Base-by-base conservation (phyloP, 2,888 invertebrate species). In the Drosophila seclusa region DNA sequence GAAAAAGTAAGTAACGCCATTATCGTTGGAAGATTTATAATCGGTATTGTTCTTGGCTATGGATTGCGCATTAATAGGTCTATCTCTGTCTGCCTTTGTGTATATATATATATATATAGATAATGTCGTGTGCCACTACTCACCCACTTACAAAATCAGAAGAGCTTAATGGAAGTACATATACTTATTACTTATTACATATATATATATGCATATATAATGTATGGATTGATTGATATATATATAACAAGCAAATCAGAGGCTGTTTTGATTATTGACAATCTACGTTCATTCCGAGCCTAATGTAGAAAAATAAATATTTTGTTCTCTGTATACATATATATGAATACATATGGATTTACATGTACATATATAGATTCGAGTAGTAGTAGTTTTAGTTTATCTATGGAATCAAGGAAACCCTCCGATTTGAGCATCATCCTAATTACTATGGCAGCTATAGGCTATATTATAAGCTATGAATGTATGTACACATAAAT, bases 361-460 rank as follows among this genome's bases (percentile, higher is more conserved):
- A 27, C 54, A 32, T 42, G 16, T 45, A n/a, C n/a, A 36, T 57
- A n/a, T 34, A 36, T 66, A 24, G 59, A 59, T 66, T 66, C 40
- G 45, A 76, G 40, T 59, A 50, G n/a, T 57, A 32, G 53, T 49
- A 71, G 36, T 57, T 63, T 13, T 49, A 48, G 57, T 49, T 62
- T 36, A 59, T 54, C 42, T 59, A 55, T 29, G 42, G 38, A 40
- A 67, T 53, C n/a, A 54, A 52, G 57, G 31, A 68, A 72, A 59
- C 50, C 53, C 61, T 61, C 21, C 52, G 61, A 55, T 60, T 74
- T 65, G 63, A 75, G 75, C 76, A 79, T 75, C 76, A 67, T 78
- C 60, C 61, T 78, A 67, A 75, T 75, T 67, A 60, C 80, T 79
- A 77, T 77, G 76, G 76, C 76, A 77, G 80, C 80, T 75, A 66